Evolutionary conservation across 2,888 invertebrate genomes (phyloP), one percentile per base, ranked within the genome.

Genomic region (Macaria liturata): DNA sequence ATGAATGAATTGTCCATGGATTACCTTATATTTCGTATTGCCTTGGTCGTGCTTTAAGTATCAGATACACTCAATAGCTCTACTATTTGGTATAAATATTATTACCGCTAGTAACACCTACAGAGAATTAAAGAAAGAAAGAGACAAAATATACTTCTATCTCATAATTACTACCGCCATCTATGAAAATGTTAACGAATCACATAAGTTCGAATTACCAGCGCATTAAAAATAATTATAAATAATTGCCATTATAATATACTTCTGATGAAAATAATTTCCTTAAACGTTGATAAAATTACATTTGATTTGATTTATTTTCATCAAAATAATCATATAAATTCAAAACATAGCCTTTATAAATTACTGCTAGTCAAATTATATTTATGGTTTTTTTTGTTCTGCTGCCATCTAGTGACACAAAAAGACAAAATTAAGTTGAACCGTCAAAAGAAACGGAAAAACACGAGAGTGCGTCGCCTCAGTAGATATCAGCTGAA

Each of bases 401-500:
- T 0, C 4, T 58, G 9, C 30, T 63, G 85, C 81, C 88, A 85
- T 83, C 91, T 91, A 75, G 63, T 71, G 76, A 52, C 1, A 4
- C 40, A 46, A 56, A 62, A 46, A 43, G 59, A 53, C 60, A 81
- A 86, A 75, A 73, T 68, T 63, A 74, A 75, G 78, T 81, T 85
- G 64, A 74, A 71, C 82, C 81, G 87, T 89, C 89, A 89, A 91
- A 90, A 91, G 91, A 91, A 91, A 90, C 91, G 91, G 91, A 91
- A 89, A 91, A 91, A 92, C 90, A 91, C 91, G 91, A 91, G 83
- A 82, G 84, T 87, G 89, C 88, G 90, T 89, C 88, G 89, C 86
- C 88, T 91, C 86, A 81, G 88, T 90, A 88, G 90, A 86, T 92
- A 92, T 92, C 92, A 92, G 92, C 92, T 92, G 92, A 91, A 92